Evolutionary conservation across 1,140 invertebrate species (phyloP).

Genomic region (Megalonaias nervosa): DNA sequence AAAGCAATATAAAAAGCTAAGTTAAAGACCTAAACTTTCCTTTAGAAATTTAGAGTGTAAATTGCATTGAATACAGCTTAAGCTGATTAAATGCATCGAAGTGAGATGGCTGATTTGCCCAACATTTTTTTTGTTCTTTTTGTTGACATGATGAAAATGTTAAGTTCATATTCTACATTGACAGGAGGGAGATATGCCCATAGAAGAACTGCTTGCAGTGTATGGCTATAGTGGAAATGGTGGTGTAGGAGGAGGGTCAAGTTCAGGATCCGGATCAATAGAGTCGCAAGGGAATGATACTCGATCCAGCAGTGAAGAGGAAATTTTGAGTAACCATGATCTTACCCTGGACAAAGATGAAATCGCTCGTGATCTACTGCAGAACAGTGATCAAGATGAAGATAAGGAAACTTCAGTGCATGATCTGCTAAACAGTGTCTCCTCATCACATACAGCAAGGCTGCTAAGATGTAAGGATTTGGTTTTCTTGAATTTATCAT

Average conservation of each 20-base stretch:
- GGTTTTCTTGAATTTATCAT: not conserved
- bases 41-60: too few species aligned
- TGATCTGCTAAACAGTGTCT: slow-evolving; percentile 68
- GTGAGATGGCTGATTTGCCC: too few species aligned
- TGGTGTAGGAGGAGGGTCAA: not conserved
- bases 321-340: slow-evolving; percentile 72
- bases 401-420: slow-evolving; percentile 65
- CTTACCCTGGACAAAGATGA: slow-evolving; percentile 74
- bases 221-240: slow-evolving; percentile 80
- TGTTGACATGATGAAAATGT: too few species aligned
- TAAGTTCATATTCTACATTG: slow-evolving; percentile 11
- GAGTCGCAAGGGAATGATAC: slow-evolving; percentile 71
- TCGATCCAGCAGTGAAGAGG: slow-evolving; percentile 74
- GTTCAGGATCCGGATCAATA: slow-evolving; percentile 61
- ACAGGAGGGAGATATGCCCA: slow-evolving; percentile 87
- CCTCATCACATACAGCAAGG: slow-evolving; percentile 64
- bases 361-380: slow-evolving; percentile 67
- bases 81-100: too few species aligned
- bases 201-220: slow-evolving; percentile 91
- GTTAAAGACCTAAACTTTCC: too few species aligned
- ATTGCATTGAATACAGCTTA: too few species aligned
- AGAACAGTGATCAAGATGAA: slow-evolving; percentile 65
- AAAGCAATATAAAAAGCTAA: too few species aligned
- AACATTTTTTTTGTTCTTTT: too few species aligned
- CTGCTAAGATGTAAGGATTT: slow-evolving; percentile 73